Evolutionary conservation across 2,797 vertebrate genomes (phyloP), one percentile per base, ranked within the genome.

Genomic region (Lepilemur septentrionalis): DNA sequence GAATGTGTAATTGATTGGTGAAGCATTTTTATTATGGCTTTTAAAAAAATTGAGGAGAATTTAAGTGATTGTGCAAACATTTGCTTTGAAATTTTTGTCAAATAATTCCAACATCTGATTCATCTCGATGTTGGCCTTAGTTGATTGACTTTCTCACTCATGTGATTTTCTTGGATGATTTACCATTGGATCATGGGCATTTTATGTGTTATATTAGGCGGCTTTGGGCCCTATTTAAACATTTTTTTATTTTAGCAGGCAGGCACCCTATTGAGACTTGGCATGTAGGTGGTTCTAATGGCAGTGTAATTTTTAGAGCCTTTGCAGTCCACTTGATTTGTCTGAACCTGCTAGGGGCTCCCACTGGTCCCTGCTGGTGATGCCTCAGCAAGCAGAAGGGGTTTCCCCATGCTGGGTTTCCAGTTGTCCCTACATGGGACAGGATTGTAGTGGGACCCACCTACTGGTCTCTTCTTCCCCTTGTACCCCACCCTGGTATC

Each of bases 141-240:
- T 76, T 67, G 46, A 75, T 84, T 76, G 61, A 85, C 38, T 86
- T 95, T 89, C 69, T 95, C 46, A 86, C 1, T 81, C 10, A 30
- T 48, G 17, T 76, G 38, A 93, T 91, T 91, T 91, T 96, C 69
- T 91, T 90, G 35, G 22, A 38, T 89, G 23, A 43, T 92, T 85
- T 61, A 73, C 72, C 91, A 7, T 69, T 81, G 30, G 25, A 57
- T 90, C 41, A 12, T 46, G 50, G 50, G 35, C 32, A 10, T 83
- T 59, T 92, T 83, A 82, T 69, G 43, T 83, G 9, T 89, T 91
- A 41, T 6, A 23, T 92, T 73, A 78, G 73, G n/a, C 55, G 17
- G 23, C 57, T 86, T n/a, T 92, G 73, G 59, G 17, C 52, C 22
- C 28, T 88, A 18, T 78, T 79, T 63, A 83, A 38, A n/a, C 3